Base-by-base conservation (phyloP, 1,140 invertebrate species). In the Leptoteleia sp. region DNA sequence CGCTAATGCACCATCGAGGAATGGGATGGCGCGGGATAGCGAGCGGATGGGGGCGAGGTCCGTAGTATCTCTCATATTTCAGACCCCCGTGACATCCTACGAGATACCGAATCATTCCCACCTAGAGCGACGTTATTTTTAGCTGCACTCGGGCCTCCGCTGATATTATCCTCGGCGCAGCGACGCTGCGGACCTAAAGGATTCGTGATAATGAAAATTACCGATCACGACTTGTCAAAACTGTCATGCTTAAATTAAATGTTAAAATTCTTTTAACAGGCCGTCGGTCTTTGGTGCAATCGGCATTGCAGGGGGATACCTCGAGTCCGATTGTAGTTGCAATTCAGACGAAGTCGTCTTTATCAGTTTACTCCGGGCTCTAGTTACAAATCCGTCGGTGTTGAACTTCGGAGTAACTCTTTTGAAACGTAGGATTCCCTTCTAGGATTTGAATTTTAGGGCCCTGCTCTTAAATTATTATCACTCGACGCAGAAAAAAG, bases 31-130 rank as follows among this genome's bases (percentile, higher is more conserved):
- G 81, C 47, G 45, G 75, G 68, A 73, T 43, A 73, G 68, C 54
- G 47, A 27, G 64, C 52, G 67, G 65, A 67, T 77, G 81, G 80
- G 80, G 81, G 80, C 84, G 82, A 83, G 81, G 82, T 85, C 83
- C 86, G 86, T 88, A 86, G 87, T 90, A 90, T 89, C 87, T 88
- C 88, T 89, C 88, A 89, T 89, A 89, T 89, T 89, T 89, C 88
- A 89, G 87, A 85, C 81, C 82, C 82, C 87, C 86, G 84, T 88
- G 88, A 89, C 88, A 84, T 88, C 81, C 73, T 81, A 62, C 81
- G 82, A 89, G 88, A 89, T 89, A 89, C 87, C 86, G 83, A 86
- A 89, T 89, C 86, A 87, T 88, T 87, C 83, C 85, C 82, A 83
- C 84, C 85, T 87, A 87, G 83, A 85, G 83, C 76, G 77, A 83